These are phyloP conservation scores for Tyria jacobaeae DNA, from an alignment of 2,888 invertebrate genomes.

Conservation along the genomic window DNA sequence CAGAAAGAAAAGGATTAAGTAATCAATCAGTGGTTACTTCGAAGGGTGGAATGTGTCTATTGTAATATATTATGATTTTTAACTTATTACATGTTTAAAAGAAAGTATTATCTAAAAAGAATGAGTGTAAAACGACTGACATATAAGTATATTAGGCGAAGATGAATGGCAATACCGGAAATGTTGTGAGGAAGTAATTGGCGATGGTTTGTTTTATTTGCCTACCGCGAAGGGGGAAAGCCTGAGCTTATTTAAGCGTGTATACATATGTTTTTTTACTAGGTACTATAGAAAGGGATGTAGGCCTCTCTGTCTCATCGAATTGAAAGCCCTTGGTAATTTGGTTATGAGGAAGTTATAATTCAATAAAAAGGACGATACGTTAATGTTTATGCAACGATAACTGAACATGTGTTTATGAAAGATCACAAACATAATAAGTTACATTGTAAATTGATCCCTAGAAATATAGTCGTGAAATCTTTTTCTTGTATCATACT, in stretches of 20 bases:
- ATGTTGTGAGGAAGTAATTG: too few species aligned
- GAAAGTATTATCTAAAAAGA: too few species aligned
- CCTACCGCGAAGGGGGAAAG: too few species aligned
- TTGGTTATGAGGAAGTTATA: too few species aligned
- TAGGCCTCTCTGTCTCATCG: background rate
- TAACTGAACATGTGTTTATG: constrained; percentile 22
- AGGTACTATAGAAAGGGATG: background rate
- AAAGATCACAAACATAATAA: constrained; percentile 29
- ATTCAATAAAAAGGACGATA: background rate
- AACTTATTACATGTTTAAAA: background rate
- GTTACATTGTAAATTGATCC: constrained; percentile 32
- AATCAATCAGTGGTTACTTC: constrained; percentile 5
- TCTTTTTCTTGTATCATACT: constrained; percentile 36
- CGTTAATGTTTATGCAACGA: background rate
- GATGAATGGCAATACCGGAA: too few species aligned
- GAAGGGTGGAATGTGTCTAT: background rate
- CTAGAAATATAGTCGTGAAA: constrained; percentile 38
- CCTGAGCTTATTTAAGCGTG: too few species aligned
- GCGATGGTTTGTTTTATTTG: too few species aligned
- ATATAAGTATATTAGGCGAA: too few species aligned
- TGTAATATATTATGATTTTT: background rate
- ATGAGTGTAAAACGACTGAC: too few species aligned
- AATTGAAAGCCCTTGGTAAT: too few species aligned
- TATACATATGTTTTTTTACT: too few species aligned
- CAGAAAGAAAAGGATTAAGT: constrained; percentile 3